A percentile compares a stretch with the other conserved stretches of the same genome.
Evolutionary conservation across 2,888 invertebrate genomes (phyloP).

Genomic region (Acleris literana): DNA sequence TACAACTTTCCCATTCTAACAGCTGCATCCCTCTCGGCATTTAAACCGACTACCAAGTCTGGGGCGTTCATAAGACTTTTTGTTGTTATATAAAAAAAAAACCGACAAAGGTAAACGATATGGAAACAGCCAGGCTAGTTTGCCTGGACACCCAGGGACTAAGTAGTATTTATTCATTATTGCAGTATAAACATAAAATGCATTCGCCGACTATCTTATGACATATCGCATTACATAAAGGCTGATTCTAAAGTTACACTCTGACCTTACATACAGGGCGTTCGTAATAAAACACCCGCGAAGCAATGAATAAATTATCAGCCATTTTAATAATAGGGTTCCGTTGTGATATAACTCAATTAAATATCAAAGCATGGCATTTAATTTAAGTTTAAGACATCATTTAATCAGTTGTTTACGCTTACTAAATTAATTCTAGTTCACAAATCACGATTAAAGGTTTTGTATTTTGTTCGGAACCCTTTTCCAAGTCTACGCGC

Average conservation of each 20-base stretch:
- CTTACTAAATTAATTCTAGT: not conserved
- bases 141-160: too few species aligned
- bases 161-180: not conserved
- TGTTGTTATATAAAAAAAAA: too few species aligned
- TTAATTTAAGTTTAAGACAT: too few species aligned
- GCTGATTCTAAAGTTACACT: slow-evolving; percentile 22
- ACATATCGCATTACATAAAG: slow-evolving; percentile 22
- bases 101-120: not conserved
- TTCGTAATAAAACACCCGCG: slow-evolving; percentile 1
- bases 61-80: too few species aligned
- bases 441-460: not conserved
- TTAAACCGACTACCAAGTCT: too few species aligned
- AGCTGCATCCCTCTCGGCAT: too few species aligned
- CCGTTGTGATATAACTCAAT: not conserved
- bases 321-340: not conserved
- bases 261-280: slow-evolving; percentile 10
- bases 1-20: too few species aligned
- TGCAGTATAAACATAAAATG: not conserved
- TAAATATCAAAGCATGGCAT: not conserved
- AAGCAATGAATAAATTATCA: slow-evolving; percentile 3
- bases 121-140: not conserved
- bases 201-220: slow-evolving; percentile 1
- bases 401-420: too few species aligned
- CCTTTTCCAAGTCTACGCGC: not conserved
- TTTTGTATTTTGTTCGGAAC: not conserved